Conservation (phyloP, 2,888 invertebrate genomes). For the Neocrepidodera transversa region DNA sequence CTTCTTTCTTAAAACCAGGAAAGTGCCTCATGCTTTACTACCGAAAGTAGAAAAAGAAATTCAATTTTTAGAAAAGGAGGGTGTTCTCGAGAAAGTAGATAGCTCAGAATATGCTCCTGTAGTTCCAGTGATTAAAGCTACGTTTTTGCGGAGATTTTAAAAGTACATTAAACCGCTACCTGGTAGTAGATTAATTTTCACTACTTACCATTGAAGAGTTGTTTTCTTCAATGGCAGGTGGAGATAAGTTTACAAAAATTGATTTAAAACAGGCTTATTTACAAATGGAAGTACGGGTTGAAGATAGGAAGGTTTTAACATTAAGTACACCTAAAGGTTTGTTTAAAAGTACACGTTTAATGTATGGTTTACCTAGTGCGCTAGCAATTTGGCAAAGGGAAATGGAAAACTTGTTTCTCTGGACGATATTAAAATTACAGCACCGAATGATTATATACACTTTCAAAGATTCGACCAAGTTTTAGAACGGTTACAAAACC, state of each 20-base stretch:
- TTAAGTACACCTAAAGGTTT: conserved; percentile 53
- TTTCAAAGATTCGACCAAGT: neutral
- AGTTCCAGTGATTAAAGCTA: conserved; percentile 11
- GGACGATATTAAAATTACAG: conserved; percentile 1
- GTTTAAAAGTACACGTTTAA: conserved; percentile 47
- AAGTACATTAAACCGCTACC: conserved; percentile 20
- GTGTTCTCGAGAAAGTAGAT: conserved; percentile 34
- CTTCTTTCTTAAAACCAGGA: conserved; percentile 28
- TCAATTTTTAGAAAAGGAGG: conserved; percentile 24
- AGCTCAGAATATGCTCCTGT: conserved; percentile 33
- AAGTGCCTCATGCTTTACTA: no score
- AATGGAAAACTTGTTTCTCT: conserved; percentile 42
- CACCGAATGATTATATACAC: neutral
- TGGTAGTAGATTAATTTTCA: conserved; percentile 24
- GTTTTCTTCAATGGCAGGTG: conserved; percentile 41
- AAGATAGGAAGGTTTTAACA: conserved; percentile 48
- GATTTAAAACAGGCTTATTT: conserved; percentile 52
- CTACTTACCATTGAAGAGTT: conserved; percentile 33
- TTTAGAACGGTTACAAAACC: neutral
- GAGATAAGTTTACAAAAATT: conserved; percentile 40
- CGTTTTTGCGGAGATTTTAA: conserved; percentile 34
- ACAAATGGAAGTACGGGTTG: conserved; percentile 51
- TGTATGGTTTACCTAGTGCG: conserved; percentile 49
- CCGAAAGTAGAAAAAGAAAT: no score
- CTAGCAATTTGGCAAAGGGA: conserved; percentile 37